Conservation (phyloP, 2,888 invertebrate genomes). For the Eurois occulta region DNA sequence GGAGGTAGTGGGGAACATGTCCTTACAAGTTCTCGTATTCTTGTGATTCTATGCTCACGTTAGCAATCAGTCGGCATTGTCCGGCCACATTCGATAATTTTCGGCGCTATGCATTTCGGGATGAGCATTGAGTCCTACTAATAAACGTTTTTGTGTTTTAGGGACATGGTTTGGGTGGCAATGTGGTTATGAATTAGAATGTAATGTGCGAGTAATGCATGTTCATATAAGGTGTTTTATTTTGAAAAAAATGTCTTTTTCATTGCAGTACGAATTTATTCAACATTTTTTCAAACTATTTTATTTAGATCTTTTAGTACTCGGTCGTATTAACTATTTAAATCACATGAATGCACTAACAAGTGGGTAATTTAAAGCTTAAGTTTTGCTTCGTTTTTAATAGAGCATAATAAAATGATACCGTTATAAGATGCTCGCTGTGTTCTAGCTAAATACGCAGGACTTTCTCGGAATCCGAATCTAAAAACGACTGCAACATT, state of each 20-base stretch:
- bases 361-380: not conserved
- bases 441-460: slow-evolving; percentile 33
- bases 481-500: slow-evolving; percentile 41
- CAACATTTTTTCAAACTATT: not conserved
- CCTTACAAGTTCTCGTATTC: slow-evolving; percentile 65
- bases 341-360: not conserved
- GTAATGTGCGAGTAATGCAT: not conserved
- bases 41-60: slow-evolving; percentile 64
- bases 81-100: slow-evolving; percentile 58
- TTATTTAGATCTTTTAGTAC: not conserved
- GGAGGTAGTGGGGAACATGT: slow-evolving; percentile 48
- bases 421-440: slow-evolving; percentile 15
- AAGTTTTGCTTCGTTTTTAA: slow-evolving; percentile 1
- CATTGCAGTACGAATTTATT: not conserved
- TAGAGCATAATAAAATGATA: slow-evolving; percentile 16
- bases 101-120: slow-evolving; percentile 53
- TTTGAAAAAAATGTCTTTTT: not conserved
- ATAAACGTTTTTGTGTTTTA: slow-evolving; percentile 37
- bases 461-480: slow-evolving; percentile 35
- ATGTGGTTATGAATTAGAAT: slow-evolving; percentile 29
- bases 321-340: not conserved
- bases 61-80: slow-evolving; percentile 74
- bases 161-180: not conserved
- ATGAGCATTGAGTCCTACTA: slow-evolving; percentile 6
- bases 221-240: not conserved